Conservation (phyloP, 2,797 vertebrate genomes). For the Spheniscus humboldti region DNA sequence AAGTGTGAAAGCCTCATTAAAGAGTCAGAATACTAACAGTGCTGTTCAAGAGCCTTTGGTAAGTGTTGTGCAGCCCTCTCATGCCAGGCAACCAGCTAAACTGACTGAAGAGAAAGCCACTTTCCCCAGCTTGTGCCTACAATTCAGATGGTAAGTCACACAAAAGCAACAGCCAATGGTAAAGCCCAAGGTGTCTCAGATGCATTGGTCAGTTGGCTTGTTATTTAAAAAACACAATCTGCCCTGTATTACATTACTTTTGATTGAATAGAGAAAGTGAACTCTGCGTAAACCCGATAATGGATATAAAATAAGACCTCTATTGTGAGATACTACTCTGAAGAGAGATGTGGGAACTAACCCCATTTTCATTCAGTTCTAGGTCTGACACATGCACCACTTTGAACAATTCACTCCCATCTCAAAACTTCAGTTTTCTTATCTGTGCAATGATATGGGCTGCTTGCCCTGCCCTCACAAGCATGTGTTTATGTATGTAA, state of each 20-base stretch:
- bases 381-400: neutral
- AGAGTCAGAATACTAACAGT: neutral
- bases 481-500: neutral
- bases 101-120: neutral
- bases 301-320: neutral
- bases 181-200: neutral
- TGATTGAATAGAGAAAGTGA: neutral
- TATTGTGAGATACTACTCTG: neutral
- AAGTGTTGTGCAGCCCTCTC: neutral
- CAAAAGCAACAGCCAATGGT: neutral
- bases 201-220: fast-evolving
- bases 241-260: neutral
- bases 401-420: neutral
- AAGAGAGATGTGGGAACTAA: neutral
- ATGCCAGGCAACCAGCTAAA: neutral
- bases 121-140: neutral
- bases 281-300: neutral
- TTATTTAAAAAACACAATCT: neutral
- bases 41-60: neutral
- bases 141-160: neutral
- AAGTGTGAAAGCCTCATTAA: neutral
- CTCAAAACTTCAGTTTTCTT: neutral
- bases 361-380: neutral
- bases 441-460: neutral
- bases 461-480: neutral